These are phyloP conservation scores for Myopa tessellatipennis DNA, from an alignment of 2,888 invertebrate species.

Conservation along the genomic window DNA sequence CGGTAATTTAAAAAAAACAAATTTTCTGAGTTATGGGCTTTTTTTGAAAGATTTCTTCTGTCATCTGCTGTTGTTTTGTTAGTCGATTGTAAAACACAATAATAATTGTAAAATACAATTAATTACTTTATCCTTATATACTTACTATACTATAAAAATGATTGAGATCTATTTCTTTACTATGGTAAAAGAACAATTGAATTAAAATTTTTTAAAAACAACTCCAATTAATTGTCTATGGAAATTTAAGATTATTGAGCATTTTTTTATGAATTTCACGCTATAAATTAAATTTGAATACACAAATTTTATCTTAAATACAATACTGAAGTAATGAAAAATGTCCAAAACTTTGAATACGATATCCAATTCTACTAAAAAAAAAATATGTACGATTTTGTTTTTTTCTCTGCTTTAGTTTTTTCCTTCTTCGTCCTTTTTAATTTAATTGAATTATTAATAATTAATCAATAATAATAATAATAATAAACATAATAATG, in stretches of 20 bases:
- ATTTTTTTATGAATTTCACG: conserved; percentile 15
- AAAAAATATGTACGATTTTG: conserved; percentile 27
- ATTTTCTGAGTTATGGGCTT: conserved; percentile 66
- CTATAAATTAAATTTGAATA: conserved; percentile 1
- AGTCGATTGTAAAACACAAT: conserved; percentile 13
- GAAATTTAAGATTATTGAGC: conserved; percentile 18
- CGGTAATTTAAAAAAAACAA: conserved; percentile 51
- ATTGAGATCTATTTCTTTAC: neutral
- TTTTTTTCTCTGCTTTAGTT: neutral
- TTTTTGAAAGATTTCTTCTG: conserved; percentile 50
- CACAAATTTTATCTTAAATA: neutral
- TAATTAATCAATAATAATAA: no score
- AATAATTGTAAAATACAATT: conserved; percentile 38
- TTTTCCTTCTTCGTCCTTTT: neutral
- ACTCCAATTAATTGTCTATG: neutral
- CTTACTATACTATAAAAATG: neutral
- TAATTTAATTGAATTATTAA: neutral
- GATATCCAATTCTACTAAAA: conserved; percentile 54
- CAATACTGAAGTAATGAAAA: conserved; percentile 50
- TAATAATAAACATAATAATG: no score
- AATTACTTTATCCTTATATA: neutral
- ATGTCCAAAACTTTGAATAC: conserved; percentile 69
- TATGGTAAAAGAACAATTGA: neutral
- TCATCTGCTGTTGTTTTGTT: neutral
- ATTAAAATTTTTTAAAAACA: neutral